A percentile compares a stretch with the other conserved stretches of the same genome.
Conservation (phyloP, 2,888 invertebrate species). For the Acrocyrtus sp. region DNA sequence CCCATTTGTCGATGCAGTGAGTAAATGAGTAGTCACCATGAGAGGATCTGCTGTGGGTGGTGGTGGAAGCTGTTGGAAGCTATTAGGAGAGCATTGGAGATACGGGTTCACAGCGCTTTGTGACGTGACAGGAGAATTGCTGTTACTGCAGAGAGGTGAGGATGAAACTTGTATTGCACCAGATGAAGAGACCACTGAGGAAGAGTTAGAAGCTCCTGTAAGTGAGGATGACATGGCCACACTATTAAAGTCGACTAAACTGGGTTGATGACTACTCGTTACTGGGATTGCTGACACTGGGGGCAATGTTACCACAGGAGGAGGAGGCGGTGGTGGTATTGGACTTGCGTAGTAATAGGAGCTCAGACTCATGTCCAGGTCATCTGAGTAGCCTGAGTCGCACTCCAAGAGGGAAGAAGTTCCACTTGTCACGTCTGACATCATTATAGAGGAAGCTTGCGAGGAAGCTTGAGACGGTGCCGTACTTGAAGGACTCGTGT, state of each 20-base stretch:
- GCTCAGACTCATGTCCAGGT: constrained; percentile 55
- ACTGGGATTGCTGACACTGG: constrained; percentile 10
- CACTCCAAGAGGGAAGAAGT: constrained; percentile 54
- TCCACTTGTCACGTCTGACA: constrained; percentile 26
- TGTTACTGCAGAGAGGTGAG: no score
- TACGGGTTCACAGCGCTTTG: constrained; percentile 16
- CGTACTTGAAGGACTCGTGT: constrained; percentile 24
- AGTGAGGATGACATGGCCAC: constrained; percentile 32
- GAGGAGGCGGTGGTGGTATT: constrained; percentile 21
- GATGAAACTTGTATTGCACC: constrained; percentile 25
- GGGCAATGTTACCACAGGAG: background rate
- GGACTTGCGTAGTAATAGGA: constrained; percentile 58
- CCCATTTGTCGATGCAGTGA: no score
- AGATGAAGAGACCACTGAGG: constrained; percentile 16
- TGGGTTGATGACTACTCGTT: constrained; percentile 20
- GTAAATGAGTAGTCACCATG: constrained; percentile 2
- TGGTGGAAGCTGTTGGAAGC: constrained; percentile 32
- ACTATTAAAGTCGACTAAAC: constrained; percentile 11
- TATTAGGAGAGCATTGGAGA: constrained; percentile 25
- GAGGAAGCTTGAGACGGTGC: constrained; percentile 9
- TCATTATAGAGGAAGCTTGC: constrained; percentile 5
- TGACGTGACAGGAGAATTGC: no score
- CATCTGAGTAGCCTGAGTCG: constrained; percentile 62
- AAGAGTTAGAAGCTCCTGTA: constrained; percentile 19
- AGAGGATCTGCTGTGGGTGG: constrained; percentile 1